phyloP scores from a whole-genome alignment of 2,888 invertebrate species.

The Pherbina coryleti region DNA sequence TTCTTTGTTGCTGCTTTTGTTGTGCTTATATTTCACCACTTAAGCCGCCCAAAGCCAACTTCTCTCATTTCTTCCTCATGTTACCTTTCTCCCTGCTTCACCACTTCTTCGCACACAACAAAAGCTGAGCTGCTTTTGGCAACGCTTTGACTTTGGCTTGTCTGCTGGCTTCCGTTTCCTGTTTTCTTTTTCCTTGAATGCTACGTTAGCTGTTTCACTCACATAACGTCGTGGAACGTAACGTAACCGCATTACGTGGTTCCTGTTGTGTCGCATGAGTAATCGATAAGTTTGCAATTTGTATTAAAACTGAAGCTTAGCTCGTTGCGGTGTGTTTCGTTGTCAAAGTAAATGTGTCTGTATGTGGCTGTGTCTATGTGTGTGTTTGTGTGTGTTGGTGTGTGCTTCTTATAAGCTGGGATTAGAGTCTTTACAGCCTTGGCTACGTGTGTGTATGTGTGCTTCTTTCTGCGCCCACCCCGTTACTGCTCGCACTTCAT shows the following conservation, averaged over 20 bases:
- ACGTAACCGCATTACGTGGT: conserved; percentile 7
- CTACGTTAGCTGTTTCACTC: not conserved
- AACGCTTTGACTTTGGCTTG: not conserved
- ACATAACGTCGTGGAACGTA: not conserved
- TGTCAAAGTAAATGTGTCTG: not conserved
- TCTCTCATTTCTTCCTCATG: too few relatives aligned
- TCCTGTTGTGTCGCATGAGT: not conserved
- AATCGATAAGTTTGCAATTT: conserved; percentile 33
- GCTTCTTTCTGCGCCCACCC: too few relatives aligned
- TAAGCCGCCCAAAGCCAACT: too few relatives aligned
- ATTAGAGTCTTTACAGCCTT: conserved; percentile 12
- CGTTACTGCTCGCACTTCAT: not conserved
- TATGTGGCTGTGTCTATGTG: not conserved
- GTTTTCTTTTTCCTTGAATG: not conserved
- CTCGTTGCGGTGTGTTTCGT: not conserved
- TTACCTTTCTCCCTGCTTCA: too few relatives aligned
- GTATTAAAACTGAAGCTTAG: conserved; percentile 1
- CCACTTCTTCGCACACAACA: too few relatives aligned
- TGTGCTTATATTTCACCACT: not conserved
- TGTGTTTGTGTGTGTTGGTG: not conserved
- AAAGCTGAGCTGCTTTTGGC: too few relatives aligned
- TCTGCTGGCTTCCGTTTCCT: not conserved
- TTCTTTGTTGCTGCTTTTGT: not conserved
- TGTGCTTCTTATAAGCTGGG: conserved; percentile 10
- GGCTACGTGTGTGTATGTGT: not conserved